Evolutionary conservation across 2,113 vertebrate genomes (phyloP).

Genomic region (Antechinus stuartii): DNA sequence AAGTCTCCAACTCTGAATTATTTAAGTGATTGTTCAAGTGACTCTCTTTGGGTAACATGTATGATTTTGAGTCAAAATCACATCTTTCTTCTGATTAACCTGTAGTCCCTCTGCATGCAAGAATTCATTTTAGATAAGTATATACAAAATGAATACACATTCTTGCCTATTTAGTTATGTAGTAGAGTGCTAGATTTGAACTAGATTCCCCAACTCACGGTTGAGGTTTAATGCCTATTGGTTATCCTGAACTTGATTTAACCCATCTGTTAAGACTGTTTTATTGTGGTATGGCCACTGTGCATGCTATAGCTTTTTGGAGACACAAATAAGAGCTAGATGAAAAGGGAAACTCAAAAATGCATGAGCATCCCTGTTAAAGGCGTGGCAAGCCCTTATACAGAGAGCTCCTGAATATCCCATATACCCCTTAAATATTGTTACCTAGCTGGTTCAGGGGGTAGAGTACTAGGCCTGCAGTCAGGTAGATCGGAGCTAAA

Average conservation of each 20-base stretch:
- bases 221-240: not conserved
- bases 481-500: too few relatives aligned
- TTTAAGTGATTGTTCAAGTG: not conserved
- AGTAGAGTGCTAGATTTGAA: not conserved
- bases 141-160: conserved; percentile 34
- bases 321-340: not conserved
- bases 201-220: not conserved
- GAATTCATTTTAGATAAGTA: conserved; percentile 29
- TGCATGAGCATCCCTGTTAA: too few relatives aligned
- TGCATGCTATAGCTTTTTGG: not conserved
- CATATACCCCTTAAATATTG: too few relatives aligned
- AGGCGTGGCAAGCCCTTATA: too few relatives aligned
- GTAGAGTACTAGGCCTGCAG: too few relatives aligned
- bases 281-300: not conserved
- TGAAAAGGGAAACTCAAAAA: not conserved
- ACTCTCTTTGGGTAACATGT: not conserved
- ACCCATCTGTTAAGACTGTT: not conserved
- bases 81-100: conserved; percentile 4
- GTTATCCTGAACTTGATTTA: not conserved
- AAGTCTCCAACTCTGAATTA: not conserved
- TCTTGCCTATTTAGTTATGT: not conserved
- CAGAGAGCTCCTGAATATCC: too few relatives aligned
- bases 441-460: too few relatives aligned
- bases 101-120: not conserved
- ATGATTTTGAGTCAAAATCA: conserved; percentile 38